phyloP scores from a whole-genome alignment of 37 sponge, comb jelly and placozoan genomes.

The Haliclona indistincta region DNA sequence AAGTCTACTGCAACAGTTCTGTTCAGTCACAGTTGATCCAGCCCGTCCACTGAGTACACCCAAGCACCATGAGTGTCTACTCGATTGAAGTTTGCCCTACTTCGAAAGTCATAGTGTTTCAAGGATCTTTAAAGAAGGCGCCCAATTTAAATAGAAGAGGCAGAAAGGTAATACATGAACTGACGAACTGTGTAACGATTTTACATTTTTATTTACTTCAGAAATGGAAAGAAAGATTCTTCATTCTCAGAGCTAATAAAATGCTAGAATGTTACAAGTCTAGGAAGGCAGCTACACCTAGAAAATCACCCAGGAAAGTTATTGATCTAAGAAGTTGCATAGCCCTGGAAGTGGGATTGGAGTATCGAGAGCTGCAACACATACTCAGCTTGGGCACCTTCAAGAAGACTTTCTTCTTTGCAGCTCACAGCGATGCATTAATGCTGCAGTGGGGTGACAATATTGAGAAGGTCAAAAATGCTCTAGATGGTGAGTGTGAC shows the following conservation, averaged over 20 bases:
- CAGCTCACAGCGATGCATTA: slow-evolving; percentile 58
- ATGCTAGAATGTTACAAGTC: slow-evolving; percentile 59
- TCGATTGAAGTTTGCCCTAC: neutral
- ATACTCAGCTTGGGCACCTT: slow-evolving; percentile 64
- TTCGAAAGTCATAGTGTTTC: slow-evolving; percentile 26
- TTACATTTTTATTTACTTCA: slow-evolving; percentile 8
- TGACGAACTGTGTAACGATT: no score
- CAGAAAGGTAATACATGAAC: slow-evolving; percentile 48
- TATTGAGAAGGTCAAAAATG: slow-evolving; percentile 58
- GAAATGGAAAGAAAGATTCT: slow-evolving; percentile 74
- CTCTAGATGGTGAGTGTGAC: slow-evolving; percentile 48
- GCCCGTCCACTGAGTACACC: no score
- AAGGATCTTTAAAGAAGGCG: slow-evolving; percentile 45
- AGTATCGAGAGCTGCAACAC: slow-evolving; percentile 50
- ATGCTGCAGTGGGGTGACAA: slow-evolving; percentile 73
- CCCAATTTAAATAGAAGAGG: slow-evolving; percentile 62
- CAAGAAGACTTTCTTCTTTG: slow-evolving; percentile 68
- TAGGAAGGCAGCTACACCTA: slow-evolving; percentile 17
- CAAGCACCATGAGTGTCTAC: slow-evolving; percentile 2
- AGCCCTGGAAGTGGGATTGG: slow-evolving; percentile 68
- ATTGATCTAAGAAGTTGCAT: slow-evolving; percentile 75
- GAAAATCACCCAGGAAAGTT: slow-evolving; percentile 51
- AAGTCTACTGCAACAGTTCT: no score
- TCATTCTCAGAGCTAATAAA: slow-evolving; percentile 60
- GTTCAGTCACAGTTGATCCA: no score